Evolutionary conservation across 2,888 invertebrate species (phyloP).

Genomic region (Andrena camellia): DNA sequence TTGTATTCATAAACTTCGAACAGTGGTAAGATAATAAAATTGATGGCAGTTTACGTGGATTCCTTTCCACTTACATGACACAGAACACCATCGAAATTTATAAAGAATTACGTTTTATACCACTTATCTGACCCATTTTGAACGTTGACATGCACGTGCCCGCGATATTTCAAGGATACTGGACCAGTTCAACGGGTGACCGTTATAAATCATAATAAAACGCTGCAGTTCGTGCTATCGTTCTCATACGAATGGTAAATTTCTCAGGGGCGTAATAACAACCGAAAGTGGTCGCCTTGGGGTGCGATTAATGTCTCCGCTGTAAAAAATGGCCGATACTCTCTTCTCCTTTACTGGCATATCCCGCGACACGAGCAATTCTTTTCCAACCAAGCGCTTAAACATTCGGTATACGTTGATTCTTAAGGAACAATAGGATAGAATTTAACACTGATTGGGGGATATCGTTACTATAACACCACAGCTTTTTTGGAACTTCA

Average conservation of each 20-base stretch:
- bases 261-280: conserved; percentile 68
- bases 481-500: too few relatives aligned
- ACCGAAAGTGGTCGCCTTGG: conserved; percentile 57
- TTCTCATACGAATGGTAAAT: conserved; percentile 65
- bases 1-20: too few relatives aligned
- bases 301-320: conserved; percentile 56
- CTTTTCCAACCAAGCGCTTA: conserved; percentile 1
- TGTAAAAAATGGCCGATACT: conserved; percentile 53
- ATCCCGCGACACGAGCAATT: conserved; percentile 3
- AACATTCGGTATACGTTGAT: not conserved
- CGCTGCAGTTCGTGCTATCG: conserved; percentile 57
- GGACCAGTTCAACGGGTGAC: conserved; percentile 50
- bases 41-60: too few relatives aligned
- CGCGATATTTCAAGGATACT: conserved; percentile 51
- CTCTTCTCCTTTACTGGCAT: conserved; percentile 10
- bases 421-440: not conserved
- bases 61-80: too few relatives aligned
- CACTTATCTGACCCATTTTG: not conserved
- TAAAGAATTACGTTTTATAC: not conserved
- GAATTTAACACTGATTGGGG: too few relatives aligned
- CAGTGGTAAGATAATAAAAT: too few relatives aligned
- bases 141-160: conserved; percentile 12
- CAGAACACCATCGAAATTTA: not conserved
- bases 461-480: too few relatives aligned
- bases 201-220: conserved; percentile 63